phyloP scores from a whole-genome alignment of 2,888 invertebrate genomes.

The Amblyjoppa proteus region DNA sequence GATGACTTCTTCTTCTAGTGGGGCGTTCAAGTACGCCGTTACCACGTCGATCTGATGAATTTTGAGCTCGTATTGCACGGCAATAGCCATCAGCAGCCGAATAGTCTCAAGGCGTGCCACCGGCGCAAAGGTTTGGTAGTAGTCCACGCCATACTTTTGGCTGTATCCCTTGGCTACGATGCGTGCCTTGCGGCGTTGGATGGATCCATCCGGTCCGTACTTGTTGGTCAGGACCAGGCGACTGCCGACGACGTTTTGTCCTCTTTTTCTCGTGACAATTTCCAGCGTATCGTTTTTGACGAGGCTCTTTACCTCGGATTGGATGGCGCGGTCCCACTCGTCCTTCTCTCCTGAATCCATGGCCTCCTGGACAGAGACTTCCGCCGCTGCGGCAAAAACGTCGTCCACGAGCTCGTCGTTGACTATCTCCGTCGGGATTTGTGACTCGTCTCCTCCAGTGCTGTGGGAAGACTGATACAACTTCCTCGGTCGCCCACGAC shows the following conservation, averaged over 20 bases:
- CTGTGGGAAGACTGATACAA: too few relatives aligned
- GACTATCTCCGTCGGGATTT: too few relatives aligned
- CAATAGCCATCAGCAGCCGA: slow-evolving; percentile 32
- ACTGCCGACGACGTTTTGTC: slow-evolving; percentile 16
- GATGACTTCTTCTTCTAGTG: too few relatives aligned
- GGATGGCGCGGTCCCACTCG: too few relatives aligned
- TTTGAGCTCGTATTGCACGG: slow-evolving; percentile 22
- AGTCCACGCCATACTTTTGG: slow-evolving; percentile 51
- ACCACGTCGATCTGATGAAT: slow-evolving; percentile 42
- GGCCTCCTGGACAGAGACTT: too few relatives aligned
- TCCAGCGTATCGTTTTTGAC: slow-evolving; percentile 44
- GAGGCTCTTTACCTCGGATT: slow-evolving; percentile 35
- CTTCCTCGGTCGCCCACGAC: slow-evolving; percentile 55
- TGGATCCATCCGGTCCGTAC: slow-evolving; percentile 13
- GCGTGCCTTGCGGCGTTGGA: slow-evolving; percentile 38
- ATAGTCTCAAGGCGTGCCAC: slow-evolving; percentile 42
- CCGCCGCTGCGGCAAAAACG: too few relatives aligned
- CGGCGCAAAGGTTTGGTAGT: slow-evolving; percentile 46
- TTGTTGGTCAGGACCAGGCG: slow-evolving; percentile 34
- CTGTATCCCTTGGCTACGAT: slow-evolving; percentile 49
- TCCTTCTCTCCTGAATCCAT: too few relatives aligned
- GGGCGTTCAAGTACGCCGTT: too few relatives aligned
- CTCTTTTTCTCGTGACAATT: not conserved
- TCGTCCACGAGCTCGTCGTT: too few relatives aligned
- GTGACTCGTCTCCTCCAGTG: too few relatives aligned